Conservation (phyloP, 1,140 invertebrate species). For the Drosophila funebris region DNA sequence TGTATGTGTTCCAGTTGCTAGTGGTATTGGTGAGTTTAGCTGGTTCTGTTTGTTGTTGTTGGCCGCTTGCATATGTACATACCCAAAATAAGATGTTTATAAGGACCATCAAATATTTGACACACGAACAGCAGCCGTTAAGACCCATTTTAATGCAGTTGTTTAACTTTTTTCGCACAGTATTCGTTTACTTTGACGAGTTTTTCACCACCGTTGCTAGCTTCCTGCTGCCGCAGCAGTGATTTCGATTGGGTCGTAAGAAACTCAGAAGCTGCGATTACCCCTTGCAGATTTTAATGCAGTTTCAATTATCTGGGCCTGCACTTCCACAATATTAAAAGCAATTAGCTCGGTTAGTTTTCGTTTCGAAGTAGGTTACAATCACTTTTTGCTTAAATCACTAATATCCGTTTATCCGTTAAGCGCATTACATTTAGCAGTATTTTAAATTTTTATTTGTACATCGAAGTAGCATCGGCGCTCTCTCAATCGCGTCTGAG, state of each 20-base stretch:
- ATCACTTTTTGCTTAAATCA: conserved; percentile 39
- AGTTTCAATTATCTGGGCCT: conserved; percentile 19
- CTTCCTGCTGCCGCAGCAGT: conserved; percentile 32
- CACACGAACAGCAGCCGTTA: conserved; percentile 87
- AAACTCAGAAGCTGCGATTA: conserved; percentile 42
- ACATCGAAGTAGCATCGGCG: conserved; percentile 53
- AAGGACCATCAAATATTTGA: conserved; percentile 89
- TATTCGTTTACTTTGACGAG: conserved; percentile 40
- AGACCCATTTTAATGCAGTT: conserved; percentile 85
- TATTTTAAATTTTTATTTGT: conserved; percentile 68
- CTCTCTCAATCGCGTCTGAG: conserved; percentile 46
- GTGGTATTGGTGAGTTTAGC: conserved; percentile 41
- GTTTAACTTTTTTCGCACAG: conserved; percentile 13
- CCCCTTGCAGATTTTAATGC: conserved; percentile 33
- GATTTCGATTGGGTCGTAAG: conserved; percentile 23
- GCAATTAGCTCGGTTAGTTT: not conserved
- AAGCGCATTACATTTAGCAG: conserved; percentile 52
- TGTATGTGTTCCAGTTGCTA: conserved; percentile 62
- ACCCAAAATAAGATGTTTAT: conserved; percentile 90
- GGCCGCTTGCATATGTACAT: conserved; percentile 81
- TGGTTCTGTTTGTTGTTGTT: conserved; percentile 41
- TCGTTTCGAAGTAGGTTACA: conserved; percentile 12
- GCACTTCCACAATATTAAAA: conserved; percentile 20
- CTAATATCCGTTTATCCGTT: conserved; percentile 41
- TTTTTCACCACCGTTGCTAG: conserved; percentile 54